Conservation (phyloP, 92 coral and sea anemone species). For the Siderastrea radians region DNA sequence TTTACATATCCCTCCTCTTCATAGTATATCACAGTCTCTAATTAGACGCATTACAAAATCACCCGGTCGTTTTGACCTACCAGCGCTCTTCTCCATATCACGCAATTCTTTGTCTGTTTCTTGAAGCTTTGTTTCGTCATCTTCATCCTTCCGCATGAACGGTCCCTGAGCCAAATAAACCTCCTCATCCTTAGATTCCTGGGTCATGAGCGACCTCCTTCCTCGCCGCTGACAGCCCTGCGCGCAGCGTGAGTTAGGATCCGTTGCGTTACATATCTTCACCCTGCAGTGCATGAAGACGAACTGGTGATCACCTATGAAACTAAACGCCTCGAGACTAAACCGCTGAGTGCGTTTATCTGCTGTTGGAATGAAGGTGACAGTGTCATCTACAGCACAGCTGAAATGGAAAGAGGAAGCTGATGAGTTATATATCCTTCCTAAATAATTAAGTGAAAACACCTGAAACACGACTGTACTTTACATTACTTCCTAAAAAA, state of each 20-base stretch:
- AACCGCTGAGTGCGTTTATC: conserved; percentile 18
- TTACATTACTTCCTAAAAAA: too few species aligned
- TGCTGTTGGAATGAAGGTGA: not conserved
- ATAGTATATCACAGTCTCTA: not conserved
- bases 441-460: too few species aligned
- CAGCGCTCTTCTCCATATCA: not conserved
- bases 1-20: too few species aligned
- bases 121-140: not conserved
- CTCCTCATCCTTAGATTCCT: conserved; percentile 40
- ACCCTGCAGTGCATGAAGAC: conserved; percentile 42
- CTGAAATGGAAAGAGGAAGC: conserved; percentile 2
- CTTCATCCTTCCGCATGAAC: conserved; percentile 9
- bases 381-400: conserved; percentile 38
- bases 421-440: too few species aligned
- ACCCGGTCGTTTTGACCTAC: not conserved
- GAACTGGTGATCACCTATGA: conserved; percentile 42
- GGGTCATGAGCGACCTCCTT: not conserved
- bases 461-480: too few species aligned
- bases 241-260: conserved; percentile 45
- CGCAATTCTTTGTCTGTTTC: not conserved
- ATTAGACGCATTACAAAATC: not conserved
- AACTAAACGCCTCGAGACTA: conserved; percentile 32
- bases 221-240: conserved; percentile 27
- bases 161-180: conserved; percentile 33
- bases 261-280: conserved; percentile 43